These are phyloP conservation scores for Carapus acus DNA, from an alignment of 2,797 vertebrate genomes.

Conservation along the genomic window DNA sequence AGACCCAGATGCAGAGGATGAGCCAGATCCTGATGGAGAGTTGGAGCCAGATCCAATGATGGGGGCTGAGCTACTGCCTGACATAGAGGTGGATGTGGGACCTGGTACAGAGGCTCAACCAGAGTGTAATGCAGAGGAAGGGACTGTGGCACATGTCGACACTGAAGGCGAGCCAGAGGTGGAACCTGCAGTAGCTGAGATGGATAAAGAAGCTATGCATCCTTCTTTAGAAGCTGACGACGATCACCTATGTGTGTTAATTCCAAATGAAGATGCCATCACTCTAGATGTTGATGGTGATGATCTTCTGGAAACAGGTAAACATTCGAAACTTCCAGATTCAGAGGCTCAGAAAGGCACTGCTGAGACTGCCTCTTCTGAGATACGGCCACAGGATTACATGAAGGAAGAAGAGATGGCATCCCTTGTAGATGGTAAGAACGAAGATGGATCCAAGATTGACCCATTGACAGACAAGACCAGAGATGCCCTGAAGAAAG, in stretches of 20 bases:
- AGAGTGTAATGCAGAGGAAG: constrained; percentile 24
- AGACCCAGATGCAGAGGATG: constrained; percentile 32
- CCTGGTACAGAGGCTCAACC: constrained; percentile 23
- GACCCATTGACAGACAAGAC: constrained; percentile 91
- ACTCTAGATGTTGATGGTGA: constrained; percentile 99
- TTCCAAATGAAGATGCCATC: constrained; percentile 99
- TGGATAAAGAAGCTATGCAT: constrained; percentile 83
- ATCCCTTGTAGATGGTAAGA: constrained; percentile 94
- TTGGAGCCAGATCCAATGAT: constrained; percentile 40
- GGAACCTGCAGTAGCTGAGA: constrained; percentile 76
- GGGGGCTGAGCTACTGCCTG: constrained; percentile 52
- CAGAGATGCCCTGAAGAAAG: constrained; percentile 95
- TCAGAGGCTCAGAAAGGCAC: constrained; percentile 91
- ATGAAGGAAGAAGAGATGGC: constrained; percentile 83
- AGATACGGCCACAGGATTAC: constrained; percentile 86
- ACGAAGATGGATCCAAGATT: constrained; percentile 87
- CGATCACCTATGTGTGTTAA: constrained; percentile 98
- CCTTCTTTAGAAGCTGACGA: constrained; percentile 94
- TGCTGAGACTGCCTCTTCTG: constrained; percentile 83
- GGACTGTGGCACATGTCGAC: constrained; percentile 14
- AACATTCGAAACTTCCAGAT: constrained; percentile 99
- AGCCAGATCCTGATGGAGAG: constrained; percentile 42
- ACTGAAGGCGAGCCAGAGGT: constrained; percentile 25
- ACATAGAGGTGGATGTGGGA: constrained; percentile 42
- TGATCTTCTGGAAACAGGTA: constrained; percentile 99